Evolutionary conservation across 23 tunicate species (phyloP).

Genomic region (Ascidia mentula): DNA sequence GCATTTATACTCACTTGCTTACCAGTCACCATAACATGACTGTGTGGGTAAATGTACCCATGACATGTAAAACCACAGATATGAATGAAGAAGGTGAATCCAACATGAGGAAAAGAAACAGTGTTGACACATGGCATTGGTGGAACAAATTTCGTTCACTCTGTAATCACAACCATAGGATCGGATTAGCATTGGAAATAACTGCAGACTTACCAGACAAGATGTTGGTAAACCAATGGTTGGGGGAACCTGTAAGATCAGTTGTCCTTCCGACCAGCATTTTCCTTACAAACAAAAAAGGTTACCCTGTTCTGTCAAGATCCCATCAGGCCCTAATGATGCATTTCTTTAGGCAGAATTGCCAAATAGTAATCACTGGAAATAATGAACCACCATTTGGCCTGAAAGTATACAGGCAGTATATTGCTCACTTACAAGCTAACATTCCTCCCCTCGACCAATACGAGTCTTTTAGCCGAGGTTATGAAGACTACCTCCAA

Average conservation of each 20-base stretch:
- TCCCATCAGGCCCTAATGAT: slow-evolving; percentile 76
- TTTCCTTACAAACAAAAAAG: slow-evolving; percentile 77
- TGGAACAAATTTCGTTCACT: slow-evolving; percentile 88
- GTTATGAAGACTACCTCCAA: slow-evolving; percentile 89
- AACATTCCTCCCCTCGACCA: slow-evolving; percentile 51
- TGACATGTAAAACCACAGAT: background rate
- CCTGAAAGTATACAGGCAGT: slow-evolving; percentile 65
- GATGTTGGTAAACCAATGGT: slow-evolving; percentile 60
- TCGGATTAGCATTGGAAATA: slow-evolving; percentile 66
- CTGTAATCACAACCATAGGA: slow-evolving; percentile 56
- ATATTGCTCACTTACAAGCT: slow-evolving; percentile 53
- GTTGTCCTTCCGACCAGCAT: slow-evolving; percentile 55
- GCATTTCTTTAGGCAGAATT: slow-evolving; percentile 56
- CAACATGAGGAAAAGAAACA: background rate
- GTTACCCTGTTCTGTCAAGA: slow-evolving; percentile 84
- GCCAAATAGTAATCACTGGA: slow-evolving; percentile 69
- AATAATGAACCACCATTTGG: slow-evolving; percentile 12
- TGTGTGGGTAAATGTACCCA: slow-evolving; percentile 71
- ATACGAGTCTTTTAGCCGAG: slow-evolving; percentile 61
- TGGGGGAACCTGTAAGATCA: slow-evolving; percentile 85
- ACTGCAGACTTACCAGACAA: slow-evolving; percentile 69
- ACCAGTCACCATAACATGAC: slow-evolving; percentile 50
- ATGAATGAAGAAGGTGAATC: slow-evolving; percentile 10
- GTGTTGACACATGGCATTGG: slow-evolving; percentile 56
- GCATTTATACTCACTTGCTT: slow-evolving; percentile 50